These are phyloP conservation scores for Masnerella sp. DNA, from an alignment of 2,888 invertebrate genomes.

Conservation along the genomic window DNA sequence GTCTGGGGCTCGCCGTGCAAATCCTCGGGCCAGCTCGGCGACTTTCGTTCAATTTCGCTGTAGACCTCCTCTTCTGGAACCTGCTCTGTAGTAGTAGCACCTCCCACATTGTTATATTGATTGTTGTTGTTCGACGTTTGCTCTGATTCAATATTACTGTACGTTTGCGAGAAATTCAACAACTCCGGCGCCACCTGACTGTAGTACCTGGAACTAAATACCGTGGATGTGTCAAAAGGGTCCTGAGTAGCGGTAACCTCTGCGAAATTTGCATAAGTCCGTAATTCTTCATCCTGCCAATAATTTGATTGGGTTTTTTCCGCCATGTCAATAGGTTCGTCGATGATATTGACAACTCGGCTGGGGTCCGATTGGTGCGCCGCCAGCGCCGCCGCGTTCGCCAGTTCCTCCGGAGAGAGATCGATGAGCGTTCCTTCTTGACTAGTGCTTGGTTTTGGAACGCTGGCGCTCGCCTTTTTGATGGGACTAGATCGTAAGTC, in stretches of 20 bases:
- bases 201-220: constrained; percentile 76
- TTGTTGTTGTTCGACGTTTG: constrained; percentile 51
- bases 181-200: constrained; percentile 76
- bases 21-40: constrained; percentile 73
- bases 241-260: constrained; percentile 76
- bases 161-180: constrained; percentile 65
- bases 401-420: constrained; percentile 81
- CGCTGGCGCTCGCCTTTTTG: constrained; percentile 76
- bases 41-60: constrained; percentile 71
- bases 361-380: constrained; percentile 62
- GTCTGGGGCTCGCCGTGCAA: constrained; percentile 64
- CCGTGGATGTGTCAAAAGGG: constrained; percentile 84
- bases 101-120: constrained; percentile 64
- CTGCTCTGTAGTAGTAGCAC: constrained; percentile 66
- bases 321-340: constrained; percentile 72
- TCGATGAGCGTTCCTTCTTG: constrained; percentile 87
- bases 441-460: constrained; percentile 76
- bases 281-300: constrained; percentile 68
- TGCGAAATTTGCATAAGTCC: constrained; percentile 74
- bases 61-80: constrained; percentile 67
- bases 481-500: constrained; percentile 79
- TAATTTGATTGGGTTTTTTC: constrained; percentile 61
- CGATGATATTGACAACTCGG: constrained; percentile 74
- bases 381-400: constrained; percentile 64
- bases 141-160: constrained; percentile 69